Conservation (phyloP, 2,888 invertebrate genomes). For the Tetranychus piercei region DNA sequence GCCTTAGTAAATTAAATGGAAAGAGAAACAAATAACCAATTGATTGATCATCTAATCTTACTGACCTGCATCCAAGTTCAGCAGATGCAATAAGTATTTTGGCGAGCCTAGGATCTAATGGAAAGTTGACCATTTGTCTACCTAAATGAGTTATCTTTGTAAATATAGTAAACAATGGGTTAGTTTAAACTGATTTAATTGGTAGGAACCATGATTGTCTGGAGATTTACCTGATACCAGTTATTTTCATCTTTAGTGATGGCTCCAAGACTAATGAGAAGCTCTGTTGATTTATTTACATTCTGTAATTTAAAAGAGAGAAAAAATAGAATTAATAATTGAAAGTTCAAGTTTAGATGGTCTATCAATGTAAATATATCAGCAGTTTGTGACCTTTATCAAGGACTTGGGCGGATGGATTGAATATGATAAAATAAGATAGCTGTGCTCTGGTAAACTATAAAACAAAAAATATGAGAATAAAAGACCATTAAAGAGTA, state of each 20-base stretch:
- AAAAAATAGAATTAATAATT: background rate
- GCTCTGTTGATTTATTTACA: conserved; percentile 34
- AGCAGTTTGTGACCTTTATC: background rate
- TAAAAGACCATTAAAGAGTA: no score
- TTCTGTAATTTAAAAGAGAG: conserved; percentile 22
- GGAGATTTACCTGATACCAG: conserved; percentile 20
- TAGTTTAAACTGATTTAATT: background rate
- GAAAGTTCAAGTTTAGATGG: background rate
- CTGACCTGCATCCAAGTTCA: conserved; percentile 43
- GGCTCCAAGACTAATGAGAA: conserved; percentile 42
- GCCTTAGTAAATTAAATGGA: conserved; percentile 21
- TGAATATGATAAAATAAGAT: background rate
- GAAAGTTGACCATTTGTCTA: conserved; percentile 68
- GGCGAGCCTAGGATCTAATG: conserved; percentile 71
- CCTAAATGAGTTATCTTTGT: conserved; percentile 53
- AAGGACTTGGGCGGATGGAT: conserved; percentile 13
- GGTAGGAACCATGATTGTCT: background rate
- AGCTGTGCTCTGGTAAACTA: no score
- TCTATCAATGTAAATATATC: background rate
- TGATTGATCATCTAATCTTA: conserved; percentile 21
- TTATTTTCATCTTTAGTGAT: conserved; percentile 37
- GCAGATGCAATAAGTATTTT: conserved; percentile 59
- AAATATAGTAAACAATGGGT: conserved; percentile 26
- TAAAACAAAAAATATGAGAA: no score
- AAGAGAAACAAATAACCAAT: background rate